These are phyloP conservation scores for Busseola fusca DNA, from an alignment of 2,888 invertebrate genomes.

Conservation along the genomic window DNA sequence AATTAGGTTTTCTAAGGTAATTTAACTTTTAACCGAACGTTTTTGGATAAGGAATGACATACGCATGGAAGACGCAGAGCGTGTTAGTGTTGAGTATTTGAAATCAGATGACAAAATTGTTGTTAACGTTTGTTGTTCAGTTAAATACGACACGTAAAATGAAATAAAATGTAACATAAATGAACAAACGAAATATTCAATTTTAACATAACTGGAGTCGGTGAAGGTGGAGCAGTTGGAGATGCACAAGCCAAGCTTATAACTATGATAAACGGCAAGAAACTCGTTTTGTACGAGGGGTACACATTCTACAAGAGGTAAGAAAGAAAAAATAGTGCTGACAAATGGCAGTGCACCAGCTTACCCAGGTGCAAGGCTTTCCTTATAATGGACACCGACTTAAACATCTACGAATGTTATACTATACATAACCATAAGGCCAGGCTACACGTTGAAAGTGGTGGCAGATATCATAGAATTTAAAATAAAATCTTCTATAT, in stretches of 20 bases:
- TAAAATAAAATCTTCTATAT: slow-evolving; percentile 2
- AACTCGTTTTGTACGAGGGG: slow-evolving; percentile 40
- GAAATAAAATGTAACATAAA: neutral
- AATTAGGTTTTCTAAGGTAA: neutral
- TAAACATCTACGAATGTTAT: slow-evolving; percentile 27
- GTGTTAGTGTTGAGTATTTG: neutral
- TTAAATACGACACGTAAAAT: neutral
- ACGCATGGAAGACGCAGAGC: neutral
- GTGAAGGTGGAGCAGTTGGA: too few relatives aligned
- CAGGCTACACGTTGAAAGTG: slow-evolving; percentile 21
- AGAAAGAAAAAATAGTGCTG: slow-evolving; percentile 27
- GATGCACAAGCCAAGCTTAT: slow-evolving; percentile 56
- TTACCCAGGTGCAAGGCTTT: slow-evolving; percentile 52
- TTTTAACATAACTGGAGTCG: too few relatives aligned
- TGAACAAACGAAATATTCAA: too few relatives aligned
- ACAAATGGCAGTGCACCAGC: slow-evolving; percentile 56
- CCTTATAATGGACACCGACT: slow-evolving; percentile 19
- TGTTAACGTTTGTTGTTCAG: neutral
- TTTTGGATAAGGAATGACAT: neutral
- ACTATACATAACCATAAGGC: slow-evolving; percentile 41
- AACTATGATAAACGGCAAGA: slow-evolving; percentile 50
- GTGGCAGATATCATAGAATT: slow-evolving; percentile 43
- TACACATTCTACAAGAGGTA: slow-evolving; percentile 55
- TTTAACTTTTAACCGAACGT: neutral
- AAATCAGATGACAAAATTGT: neutral